Evolutionary conservation across 2,888 invertebrate species (phyloP).

Genomic region (Tricholauxania praeusta): DNA sequence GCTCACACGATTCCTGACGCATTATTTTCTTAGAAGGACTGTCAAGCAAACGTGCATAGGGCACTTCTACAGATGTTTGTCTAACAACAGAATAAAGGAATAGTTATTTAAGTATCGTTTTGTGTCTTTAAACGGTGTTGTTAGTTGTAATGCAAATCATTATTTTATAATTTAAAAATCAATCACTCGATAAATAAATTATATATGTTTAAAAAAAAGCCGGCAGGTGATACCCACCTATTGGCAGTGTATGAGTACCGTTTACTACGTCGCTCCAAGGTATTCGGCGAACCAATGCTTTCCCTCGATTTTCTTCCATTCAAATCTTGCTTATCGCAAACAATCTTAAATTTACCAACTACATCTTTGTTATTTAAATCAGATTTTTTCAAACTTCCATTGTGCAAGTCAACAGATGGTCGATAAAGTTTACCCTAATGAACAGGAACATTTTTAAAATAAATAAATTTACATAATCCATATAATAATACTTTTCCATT

Average conservation of each 20-base stretch:
- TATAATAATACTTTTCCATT: slow-evolving; percentile 58
- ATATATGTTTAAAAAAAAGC: not conserved
- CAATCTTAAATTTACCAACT: slow-evolving; percentile 59
- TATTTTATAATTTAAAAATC: too few relatives aligned
- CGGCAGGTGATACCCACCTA: slow-evolving; percentile 23
- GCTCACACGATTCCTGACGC: slow-evolving; percentile 68
- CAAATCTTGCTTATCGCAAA: slow-evolving; percentile 55
- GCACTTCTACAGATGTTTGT: slow-evolving; percentile 72
- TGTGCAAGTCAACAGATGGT: slow-evolving; percentile 59
- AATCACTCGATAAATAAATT: not conserved
- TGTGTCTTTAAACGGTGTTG: not conserved
- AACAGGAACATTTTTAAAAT: slow-evolving; percentile 7
- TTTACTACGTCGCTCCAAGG: slow-evolving; percentile 68
- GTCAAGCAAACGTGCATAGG: slow-evolving; percentile 84
- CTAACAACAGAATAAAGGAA: slow-evolving; percentile 41
- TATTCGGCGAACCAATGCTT: slow-evolving; percentile 66
- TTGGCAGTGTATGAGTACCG: slow-evolving; percentile 70
- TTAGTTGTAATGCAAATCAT: not conserved
- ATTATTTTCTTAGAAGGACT: slow-evolving; percentile 68
- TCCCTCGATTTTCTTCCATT: slow-evolving; percentile 65
- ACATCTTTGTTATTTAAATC: slow-evolving; percentile 57
- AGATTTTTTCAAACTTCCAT: slow-evolving; percentile 63
- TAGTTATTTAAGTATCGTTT: too few relatives aligned
- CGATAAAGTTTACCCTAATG: slow-evolving; percentile 63
- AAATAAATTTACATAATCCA: not conserved